These are phyloP conservation scores for Malurus cyaneus DNA, from an alignment of 2,113 vertebrate genomes.

Conservation along the genomic window DNA sequence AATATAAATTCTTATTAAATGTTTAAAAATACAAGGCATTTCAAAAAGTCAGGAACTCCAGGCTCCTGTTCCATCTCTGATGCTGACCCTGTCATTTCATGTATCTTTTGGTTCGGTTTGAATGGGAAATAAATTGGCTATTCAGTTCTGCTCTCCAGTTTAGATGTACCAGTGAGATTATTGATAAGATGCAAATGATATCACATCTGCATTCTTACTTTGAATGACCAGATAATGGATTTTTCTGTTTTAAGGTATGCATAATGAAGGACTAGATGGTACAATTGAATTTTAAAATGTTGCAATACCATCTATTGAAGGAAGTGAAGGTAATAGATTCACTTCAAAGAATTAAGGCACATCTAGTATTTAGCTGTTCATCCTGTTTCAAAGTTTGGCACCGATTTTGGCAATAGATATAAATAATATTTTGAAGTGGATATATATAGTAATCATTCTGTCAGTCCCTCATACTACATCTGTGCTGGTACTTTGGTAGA, in stretches of 20 bases:
- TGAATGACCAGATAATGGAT: neutral
- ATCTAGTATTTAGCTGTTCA: neutral
- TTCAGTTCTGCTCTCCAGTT: neutral
- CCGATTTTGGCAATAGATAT: neutral
- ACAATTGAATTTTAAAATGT: neutral
- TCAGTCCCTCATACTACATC: neutral
- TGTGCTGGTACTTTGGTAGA: neutral
- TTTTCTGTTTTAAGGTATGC: neutral
- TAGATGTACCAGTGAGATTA: neutral
- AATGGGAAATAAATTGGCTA: neutral
- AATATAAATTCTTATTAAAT: neutral
- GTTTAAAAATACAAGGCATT: neutral
- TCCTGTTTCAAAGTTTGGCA: neutral
- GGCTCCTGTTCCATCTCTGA: neutral
- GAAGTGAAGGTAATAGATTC: neutral
- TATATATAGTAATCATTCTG: neutral
- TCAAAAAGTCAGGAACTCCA: neutral
- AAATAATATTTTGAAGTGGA: neutral
- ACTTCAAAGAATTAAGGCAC: neutral
- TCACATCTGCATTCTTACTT: neutral
- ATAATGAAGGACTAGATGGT: neutral
- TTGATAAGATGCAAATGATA: neutral
- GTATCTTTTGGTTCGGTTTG: neutral
- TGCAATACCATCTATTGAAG: neutral
- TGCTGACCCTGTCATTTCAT: neutral